A percentile compares a stretch with the other conserved stretches of the same genome.
Evolutionary conservation across 2,113 vertebrate genomes (phyloP).

Genomic region (Numida meleagris): DNA sequence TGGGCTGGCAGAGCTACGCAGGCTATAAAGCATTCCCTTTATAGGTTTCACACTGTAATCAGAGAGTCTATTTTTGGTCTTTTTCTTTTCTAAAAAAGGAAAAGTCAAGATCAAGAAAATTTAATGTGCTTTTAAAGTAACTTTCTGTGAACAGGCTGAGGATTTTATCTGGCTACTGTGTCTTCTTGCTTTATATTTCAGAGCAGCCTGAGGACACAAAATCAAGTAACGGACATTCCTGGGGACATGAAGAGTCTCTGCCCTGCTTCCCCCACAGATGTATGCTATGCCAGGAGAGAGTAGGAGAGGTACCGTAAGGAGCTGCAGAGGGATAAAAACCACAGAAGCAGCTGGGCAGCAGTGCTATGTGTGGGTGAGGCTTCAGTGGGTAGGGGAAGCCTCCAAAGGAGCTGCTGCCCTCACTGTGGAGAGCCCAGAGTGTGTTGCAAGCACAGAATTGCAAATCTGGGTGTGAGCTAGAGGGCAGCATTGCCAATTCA

Average conservation of each 20-base stretch:
- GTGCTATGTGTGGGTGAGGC: background rate
- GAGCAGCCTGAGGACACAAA: background rate
- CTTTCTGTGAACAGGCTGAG: background rate
- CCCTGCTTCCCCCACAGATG: accelerated
- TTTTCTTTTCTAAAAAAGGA: background rate
- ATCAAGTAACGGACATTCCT: background rate
- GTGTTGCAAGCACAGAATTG: background rate
- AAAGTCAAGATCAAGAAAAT: background rate
- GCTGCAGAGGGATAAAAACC: background rate
- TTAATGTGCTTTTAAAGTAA: background rate
- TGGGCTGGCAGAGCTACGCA: background rate
- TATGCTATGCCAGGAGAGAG: background rate
- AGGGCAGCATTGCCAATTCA: background rate
- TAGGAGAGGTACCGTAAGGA: background rate
- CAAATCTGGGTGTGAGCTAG: background rate
- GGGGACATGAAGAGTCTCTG: background rate
- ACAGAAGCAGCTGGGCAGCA: background rate
- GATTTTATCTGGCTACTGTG: background rate
- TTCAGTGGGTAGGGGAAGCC: accelerated
- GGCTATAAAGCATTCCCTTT: background rate
- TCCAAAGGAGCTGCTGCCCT: background rate
- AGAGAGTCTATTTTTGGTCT: background rate
- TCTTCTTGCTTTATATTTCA: background rate
- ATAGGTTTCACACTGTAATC: background rate
- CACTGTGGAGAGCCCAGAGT: background rate